phyloP scores from a whole-genome alignment of 2,888 invertebrate species.

The Agonopterix subpropinquella region DNA sequence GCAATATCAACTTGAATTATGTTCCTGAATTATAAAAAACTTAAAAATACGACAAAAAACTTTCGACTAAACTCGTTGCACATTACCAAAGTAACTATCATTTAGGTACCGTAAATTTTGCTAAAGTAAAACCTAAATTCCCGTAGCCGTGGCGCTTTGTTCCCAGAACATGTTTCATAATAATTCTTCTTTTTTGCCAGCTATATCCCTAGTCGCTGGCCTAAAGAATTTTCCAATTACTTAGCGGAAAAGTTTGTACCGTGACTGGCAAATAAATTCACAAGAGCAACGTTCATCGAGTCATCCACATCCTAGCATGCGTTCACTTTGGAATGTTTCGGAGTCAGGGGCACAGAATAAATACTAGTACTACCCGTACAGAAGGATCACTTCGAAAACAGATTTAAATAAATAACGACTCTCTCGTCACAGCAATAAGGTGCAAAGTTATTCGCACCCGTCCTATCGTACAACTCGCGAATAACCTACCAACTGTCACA shows the following conservation, averaged over 20 bases:
- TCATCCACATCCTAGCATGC: background rate
- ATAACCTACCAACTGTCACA: too few species aligned
- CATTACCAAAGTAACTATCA: background rate
- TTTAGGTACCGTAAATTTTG: background rate
- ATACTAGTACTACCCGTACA: too few species aligned
- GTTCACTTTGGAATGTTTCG: background rate
- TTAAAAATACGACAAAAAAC: background rate
- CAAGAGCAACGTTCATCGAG: background rate
- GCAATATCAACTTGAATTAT: too few species aligned
- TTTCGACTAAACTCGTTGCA: background rate
- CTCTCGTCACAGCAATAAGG: too few species aligned
- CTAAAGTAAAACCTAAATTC: background rate
- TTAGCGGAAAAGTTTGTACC: background rate
- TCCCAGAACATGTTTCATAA: background rate
- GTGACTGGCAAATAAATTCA: background rate
- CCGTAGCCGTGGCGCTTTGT: background rate
- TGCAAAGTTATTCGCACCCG: too few species aligned
- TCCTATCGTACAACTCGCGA: too few species aligned
- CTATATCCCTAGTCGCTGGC: background rate
- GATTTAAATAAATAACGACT: too few species aligned
- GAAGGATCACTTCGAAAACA: too few species aligned
- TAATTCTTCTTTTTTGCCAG: background rate
- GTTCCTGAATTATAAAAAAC: background rate
- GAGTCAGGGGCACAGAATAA: too few species aligned
- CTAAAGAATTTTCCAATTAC: slow-evolving; percentile 10